A percentile compares a stretch with the other conserved stretches of the same genome.
Conservation (phyloP, 2,113 vertebrate genomes). For the Scalopus aquaticus region DNA sequence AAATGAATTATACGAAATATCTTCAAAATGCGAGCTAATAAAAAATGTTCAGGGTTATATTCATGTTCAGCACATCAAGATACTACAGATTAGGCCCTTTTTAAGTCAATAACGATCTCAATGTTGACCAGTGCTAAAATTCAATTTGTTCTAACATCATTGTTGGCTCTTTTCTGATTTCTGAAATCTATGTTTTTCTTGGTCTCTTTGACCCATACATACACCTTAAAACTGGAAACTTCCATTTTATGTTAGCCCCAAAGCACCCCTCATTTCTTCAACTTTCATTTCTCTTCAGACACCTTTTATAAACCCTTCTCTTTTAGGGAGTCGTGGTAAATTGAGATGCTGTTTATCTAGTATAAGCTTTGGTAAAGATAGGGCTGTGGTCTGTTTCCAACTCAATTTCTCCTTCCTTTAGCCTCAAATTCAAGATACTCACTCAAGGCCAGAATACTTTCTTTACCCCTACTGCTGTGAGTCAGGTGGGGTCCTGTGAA, state of each 20-base stretch:
- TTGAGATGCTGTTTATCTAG: not conserved
- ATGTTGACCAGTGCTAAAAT: too few relatives aligned
- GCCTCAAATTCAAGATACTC: not conserved
- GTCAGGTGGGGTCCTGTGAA: rapidly evolving
- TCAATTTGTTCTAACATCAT: not conserved
- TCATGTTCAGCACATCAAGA: too few relatives aligned
- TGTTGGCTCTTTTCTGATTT: not conserved
- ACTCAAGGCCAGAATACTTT: not conserved
- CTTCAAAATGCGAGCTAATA: too few relatives aligned
- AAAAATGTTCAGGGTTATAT: too few relatives aligned
- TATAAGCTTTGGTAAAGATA: not conserved
- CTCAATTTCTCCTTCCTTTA: not conserved
- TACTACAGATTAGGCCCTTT: too few relatives aligned
- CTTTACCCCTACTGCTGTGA: not conserved
- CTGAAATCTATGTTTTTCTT: not conserved
- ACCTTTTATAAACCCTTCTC: not conserved
- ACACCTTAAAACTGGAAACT: not conserved
- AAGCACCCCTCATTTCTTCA: not conserved
- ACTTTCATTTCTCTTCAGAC: not conserved
- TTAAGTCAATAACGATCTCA: too few relatives aligned
- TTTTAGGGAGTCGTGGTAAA: not conserved
- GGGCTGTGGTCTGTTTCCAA: not conserved
- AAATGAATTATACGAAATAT: too few relatives aligned
- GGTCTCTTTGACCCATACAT: not conserved
- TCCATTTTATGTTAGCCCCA: not conserved